Conservation (phyloP, 2,888 invertebrate genomes). For the Blomia tropicalis region DNA sequence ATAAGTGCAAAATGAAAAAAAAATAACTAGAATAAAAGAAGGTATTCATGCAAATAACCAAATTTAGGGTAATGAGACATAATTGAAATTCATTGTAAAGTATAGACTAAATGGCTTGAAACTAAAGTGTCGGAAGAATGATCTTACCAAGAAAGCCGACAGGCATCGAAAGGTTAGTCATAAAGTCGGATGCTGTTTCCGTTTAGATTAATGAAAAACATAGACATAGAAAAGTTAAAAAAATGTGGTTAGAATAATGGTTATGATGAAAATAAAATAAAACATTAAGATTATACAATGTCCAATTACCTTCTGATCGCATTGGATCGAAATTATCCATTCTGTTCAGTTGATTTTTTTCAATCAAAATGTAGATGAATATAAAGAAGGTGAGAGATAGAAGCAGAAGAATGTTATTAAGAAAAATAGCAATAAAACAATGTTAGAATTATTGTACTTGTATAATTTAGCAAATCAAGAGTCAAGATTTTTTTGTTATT, state of each 20-base stretch:
- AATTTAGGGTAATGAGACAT: too few species aligned
- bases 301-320: not conserved
- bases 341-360: constrained; percentile 2
- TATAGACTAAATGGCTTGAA: too few species aligned
- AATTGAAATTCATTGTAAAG: too few species aligned
- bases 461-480: not conserved
- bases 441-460: not conserved
- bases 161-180: constrained; percentile 12
- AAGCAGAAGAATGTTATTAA: constrained; percentile 1
- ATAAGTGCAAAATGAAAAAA: not conserved
- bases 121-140: too few species aligned
- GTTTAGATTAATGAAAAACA: not conserved
- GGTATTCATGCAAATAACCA: not conserved
- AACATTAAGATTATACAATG: not conserved
- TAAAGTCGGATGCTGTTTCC: constrained; percentile 7
- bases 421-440: not conserved
- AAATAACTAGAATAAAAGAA: not conserved
- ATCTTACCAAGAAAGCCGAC: constrained; percentile 1
- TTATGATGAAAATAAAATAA: too few species aligned
- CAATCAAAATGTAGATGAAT: not conserved
- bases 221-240: too few species aligned
- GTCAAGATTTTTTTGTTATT: not conserved
- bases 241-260: too few species aligned
- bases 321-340: constrained; percentile 8
- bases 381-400: constrained; percentile 2